Evolutionary conservation across 2,797 vertebrate genomes (phyloP), one percentile per base, ranked within the genome.

Genomic region (Parotocinclus haroldoi): DNA sequence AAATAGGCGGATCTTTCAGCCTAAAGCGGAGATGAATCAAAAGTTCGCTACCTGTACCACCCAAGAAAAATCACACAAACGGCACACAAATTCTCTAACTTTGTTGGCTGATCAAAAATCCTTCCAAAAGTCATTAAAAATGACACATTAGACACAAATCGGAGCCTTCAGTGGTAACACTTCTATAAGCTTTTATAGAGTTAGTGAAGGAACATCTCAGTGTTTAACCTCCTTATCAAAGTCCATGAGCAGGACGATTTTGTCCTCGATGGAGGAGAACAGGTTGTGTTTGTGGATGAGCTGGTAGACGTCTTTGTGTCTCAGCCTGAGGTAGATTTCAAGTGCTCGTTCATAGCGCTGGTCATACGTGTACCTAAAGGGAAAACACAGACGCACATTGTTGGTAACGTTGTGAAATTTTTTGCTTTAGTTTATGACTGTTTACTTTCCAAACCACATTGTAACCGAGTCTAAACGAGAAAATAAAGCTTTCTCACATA

Each of bases 221-320:
- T 55, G 50, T 54, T 51, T 76, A 81, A 98, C 96, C 93, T 99
- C 96, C 77, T 92, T 95, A 84, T 99, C 97, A 78, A 99, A 99
- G 79, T 99, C 96, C 96, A 99, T 98, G 81, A 99, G 92, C 54
- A 99, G 89, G 19, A 98, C 94, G 44, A 99, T 99, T 85, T 99
- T 99, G 86, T 99, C 95, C 79, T 93, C 94, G 78, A 99, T 99
- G 69, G 96, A 94, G 71, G 93, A 90, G 86, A 99, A 99, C 56
- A 99, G 95, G 85, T 97, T 93, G 89, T 99, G 97, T 83, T 95
- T 99, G 87, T 98, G 95, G 84, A 99, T 99, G 78, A 99, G 80
- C 71, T 98, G 94, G 86, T 98, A 99, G 52, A 98, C 96, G 0
- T 98, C 96, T 82, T 95, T 98, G 84, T 99, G 96, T 76, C 93